phyloP scores from a whole-genome alignment of 2,888 invertebrate genomes.

The Pseudococcus longispinus region DNA sequence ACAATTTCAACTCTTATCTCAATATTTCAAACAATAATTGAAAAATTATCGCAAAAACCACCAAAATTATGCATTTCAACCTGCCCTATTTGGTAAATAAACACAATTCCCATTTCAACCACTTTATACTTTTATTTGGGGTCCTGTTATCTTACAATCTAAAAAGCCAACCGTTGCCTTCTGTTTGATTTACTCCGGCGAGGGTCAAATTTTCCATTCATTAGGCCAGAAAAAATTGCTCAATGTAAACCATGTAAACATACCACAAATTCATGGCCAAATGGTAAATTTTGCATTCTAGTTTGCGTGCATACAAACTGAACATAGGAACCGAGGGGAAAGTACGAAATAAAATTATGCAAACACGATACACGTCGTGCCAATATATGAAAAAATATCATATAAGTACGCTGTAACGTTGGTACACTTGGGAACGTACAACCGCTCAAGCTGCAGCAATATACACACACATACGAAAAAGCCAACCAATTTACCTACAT shows the following conservation, averaged over 20 bases:
- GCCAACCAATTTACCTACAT: neutral
- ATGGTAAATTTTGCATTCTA: neutral
- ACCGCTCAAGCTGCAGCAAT: neutral
- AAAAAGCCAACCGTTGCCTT: too few species aligned
- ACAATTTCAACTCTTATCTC: too few species aligned
- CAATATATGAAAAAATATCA: neutral
- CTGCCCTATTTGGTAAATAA: too few species aligned
- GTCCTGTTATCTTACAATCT: too few species aligned
- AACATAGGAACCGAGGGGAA: neutral
- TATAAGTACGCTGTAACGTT: neutral
- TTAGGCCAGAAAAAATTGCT: neutral
- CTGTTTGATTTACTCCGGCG: too few species aligned
- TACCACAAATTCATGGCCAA: neutral
- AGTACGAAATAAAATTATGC: neutral
- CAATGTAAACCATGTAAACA: constrained; percentile 1
- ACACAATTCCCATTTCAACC: too few species aligned
- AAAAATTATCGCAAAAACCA: too few species aligned
- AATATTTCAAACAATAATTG: too few species aligned
- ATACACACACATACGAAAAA: neutral
- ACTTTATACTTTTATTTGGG: too few species aligned
- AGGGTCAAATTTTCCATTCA: neutral
- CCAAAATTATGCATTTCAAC: too few species aligned
- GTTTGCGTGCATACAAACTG: neutral
- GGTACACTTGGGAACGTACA: too few species aligned
- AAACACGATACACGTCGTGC: neutral